Evolutionary conservation across 2,797 vertebrate genomes (phyloP).

Genomic region (Caiman crocodilus): DNA sequence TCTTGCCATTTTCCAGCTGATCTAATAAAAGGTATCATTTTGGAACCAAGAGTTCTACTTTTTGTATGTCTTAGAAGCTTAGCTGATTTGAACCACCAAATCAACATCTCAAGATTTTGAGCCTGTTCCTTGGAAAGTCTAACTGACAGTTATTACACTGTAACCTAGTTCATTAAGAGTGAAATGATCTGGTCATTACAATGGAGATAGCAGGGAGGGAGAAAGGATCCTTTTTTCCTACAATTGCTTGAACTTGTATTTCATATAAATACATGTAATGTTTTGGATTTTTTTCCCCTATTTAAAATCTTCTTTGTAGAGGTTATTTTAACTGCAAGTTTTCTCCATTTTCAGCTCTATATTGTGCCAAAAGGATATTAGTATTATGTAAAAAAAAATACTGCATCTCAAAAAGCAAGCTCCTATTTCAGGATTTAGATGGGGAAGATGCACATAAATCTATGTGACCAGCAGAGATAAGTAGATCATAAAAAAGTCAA

Average conservation of each 20-base stretch:
- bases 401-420: slow-evolving; percentile 46
- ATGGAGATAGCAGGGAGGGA: neutral
- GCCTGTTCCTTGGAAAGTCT: neutral
- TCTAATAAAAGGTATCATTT: no score
- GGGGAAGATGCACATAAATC: slow-evolving; percentile 69
- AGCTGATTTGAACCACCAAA: neutral
- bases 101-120: neutral
- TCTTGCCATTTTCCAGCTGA: no score
- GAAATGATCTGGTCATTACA: slow-evolving; percentile 17
- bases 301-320: slow-evolving; percentile 30
- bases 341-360: neutral
- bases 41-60: no score
- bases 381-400: slow-evolving; percentile 9
- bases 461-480: slow-evolving; percentile 67
- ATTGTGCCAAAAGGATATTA: neutral
- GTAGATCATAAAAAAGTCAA: slow-evolving; percentile 75
- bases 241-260: slow-evolving; percentile 11
- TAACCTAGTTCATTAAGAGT: slow-evolving; percentile 33
- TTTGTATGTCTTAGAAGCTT: no score
- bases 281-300: slow-evolving; percentile 14
- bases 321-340: neutral
- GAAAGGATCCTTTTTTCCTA: neutral
- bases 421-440: slow-evolving; percentile 61
- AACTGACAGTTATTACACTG: slow-evolving; percentile 5
- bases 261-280: slow-evolving; percentile 54